A percentile compares a stretch with the other conserved stretches of the same genome.
phyloP scores from a whole-genome alignment of 2,888 invertebrate species.

The Drosophila subquinaria region DNA sequence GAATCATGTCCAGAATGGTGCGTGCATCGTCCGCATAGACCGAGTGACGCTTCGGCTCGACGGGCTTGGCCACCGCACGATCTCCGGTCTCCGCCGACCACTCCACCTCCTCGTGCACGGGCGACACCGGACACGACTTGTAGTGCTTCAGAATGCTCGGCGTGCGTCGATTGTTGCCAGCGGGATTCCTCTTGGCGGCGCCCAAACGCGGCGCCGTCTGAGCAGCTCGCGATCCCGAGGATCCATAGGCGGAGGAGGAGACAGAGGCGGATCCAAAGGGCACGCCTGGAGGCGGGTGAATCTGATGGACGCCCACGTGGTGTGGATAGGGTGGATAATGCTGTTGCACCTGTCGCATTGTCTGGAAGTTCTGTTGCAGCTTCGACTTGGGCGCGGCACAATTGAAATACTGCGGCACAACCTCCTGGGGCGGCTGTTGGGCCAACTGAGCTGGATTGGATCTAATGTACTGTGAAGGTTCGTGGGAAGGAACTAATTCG shows the following conservation, averaged over 20 bases:
- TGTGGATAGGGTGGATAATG: conserved; percentile 86
- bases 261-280: conserved; percentile 63
- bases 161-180: conserved; percentile 83
- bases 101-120: conserved; percentile 92
- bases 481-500: conserved; percentile 75
- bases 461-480: conserved; percentile 73
- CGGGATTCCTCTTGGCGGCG: conserved; percentile 76
- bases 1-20: conserved; percentile 88
- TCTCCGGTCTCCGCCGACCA: conserved; percentile 86
- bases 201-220: conserved; percentile 56
- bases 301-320: conserved; percentile 85
- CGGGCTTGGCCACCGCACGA: conserved; percentile 59
- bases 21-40: conserved; percentile 86
- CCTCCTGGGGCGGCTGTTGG: conserved; percentile 5
- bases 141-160: conserved; percentile 89
- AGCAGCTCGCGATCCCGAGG: conserved; percentile 27
- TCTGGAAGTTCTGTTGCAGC: conserved; percentile 85
- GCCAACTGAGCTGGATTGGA: conserved; percentile 34
- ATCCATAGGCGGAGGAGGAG: not conserved
- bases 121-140: conserved; percentile 93
- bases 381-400: conserved; percentile 85
- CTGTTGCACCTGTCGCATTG: conserved; percentile 85
- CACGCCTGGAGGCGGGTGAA: conserved; percentile 82
- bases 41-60: conserved; percentile 84
- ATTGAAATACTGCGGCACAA: conserved; percentile 83